Conservation (phyloP, 1,140 invertebrate species). For the Brachionus calyciflorus region DNA sequence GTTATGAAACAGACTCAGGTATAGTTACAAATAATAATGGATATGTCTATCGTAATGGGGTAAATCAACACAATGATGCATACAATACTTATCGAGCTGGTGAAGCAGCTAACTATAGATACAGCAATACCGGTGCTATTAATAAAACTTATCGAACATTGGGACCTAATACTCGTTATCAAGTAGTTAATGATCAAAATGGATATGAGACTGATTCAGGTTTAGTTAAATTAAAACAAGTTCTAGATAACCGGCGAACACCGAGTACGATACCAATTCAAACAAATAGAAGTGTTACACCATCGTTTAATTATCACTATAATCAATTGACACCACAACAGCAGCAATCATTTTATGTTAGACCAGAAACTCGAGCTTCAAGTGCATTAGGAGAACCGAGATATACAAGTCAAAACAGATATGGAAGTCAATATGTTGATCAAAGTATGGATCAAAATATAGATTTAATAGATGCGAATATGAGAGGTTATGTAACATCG, state of each 20-base stretch:
- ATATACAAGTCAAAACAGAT: not conserved
- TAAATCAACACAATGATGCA: not conserved
- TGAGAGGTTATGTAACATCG: conserved; percentile 11
- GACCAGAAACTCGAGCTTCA: not conserved
- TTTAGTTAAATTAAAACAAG: conserved; percentile 22
- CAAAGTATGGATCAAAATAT: conserved; percentile 5
- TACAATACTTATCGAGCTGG: not conserved
- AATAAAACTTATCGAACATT: conserved; percentile 34
- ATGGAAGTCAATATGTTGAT: not conserved
- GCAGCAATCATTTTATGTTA: not conserved
- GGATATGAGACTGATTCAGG: conserved; percentile 43
- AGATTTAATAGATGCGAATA: not conserved
- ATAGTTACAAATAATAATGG: conserved; percentile 7
- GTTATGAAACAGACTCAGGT: conserved; percentile 46
- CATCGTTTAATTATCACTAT: conserved; percentile 41
- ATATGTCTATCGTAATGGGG: not conserved
- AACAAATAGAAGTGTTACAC: conserved; percentile 16
- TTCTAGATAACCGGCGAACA: not conserved
- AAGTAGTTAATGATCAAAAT: conserved; percentile 22
- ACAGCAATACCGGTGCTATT: conserved; percentile 25
- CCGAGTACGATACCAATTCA: conserved; percentile 30
- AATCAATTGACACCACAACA: conserved; percentile 21
- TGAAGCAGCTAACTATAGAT: conserved; percentile 5
- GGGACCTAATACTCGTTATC: conserved; percentile 15
- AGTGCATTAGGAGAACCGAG: not conserved